Base-by-base conservation (phyloP, 2,113 vertebrate species). In the Ammodytes marinus region DNA sequence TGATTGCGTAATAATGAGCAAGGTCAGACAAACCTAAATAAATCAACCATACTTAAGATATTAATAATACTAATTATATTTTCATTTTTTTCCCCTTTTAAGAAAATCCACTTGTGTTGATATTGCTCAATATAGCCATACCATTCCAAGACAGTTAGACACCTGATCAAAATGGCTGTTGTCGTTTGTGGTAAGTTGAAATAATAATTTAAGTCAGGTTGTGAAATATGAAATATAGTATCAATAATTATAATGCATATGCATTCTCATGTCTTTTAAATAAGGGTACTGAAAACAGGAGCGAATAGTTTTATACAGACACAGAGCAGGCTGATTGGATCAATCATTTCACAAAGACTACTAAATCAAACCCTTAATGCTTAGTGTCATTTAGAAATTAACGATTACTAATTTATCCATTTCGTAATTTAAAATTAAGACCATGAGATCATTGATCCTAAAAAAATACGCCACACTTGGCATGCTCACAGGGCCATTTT, bases 401-500 rank as follows among this genome's bases (percentile, higher is more conserved):
- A 8, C 7, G 1, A 61, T 40, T 2, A 58, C 9, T 4, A 53
- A 46, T 46, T 13, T 13, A 45, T 6, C 37, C 3, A 61, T 46
- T 45, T 17, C 14, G 8, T 72, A 27, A 27, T 27, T 27, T 14
- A 4, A 2, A 4, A 27, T 46, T 69, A 60, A 74, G 84, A 46
- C 54, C 27, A 46, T 69, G 47, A 70, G 72, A 89, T 85, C 74
- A 80, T 67, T 89, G 61, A 79, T 85, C 78, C 86, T 76, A 90
- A 87, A 93, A 87, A 93, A 94, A 93, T 94, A 94, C 93, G 93
- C 90, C 91, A 95, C 86, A 93, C 72, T 93, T 89, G 86, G 80
- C 80, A 88, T 91, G 82, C 86, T 92, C 82, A 84, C 86, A 91
- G 86, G 91, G 93, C 94, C 94, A 88, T 90, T 91, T 90, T 88